These are phyloP conservation scores for Polypedilum vanderplanki DNA, from an alignment of 1,140 invertebrate species.

Conservation along the genomic window DNA sequence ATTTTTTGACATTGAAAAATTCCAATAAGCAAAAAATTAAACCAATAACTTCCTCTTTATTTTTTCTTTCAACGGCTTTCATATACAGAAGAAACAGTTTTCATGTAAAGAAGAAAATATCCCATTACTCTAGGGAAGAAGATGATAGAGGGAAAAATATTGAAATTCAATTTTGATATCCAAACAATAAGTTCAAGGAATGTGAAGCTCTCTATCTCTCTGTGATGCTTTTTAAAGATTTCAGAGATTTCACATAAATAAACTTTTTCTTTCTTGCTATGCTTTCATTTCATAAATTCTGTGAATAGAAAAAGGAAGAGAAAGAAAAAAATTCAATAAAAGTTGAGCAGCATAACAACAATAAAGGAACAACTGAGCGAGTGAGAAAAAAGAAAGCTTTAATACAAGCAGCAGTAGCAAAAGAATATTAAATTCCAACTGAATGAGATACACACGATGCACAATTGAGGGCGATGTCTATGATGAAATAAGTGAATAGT, in stretches of 20 bases:
- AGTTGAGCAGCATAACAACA: background rate
- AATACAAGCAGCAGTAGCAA: background rate
- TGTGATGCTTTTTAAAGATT: background rate
- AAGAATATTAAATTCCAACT: background rate
- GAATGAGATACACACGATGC: background rate
- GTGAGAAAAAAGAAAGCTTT: background rate
- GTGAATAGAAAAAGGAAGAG: background rate
- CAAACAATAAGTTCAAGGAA: background rate
- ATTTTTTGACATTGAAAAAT: too few species aligned
- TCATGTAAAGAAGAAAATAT: too few species aligned
- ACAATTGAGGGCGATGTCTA: too few species aligned
- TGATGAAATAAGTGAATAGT: too few species aligned
- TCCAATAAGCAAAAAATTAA: too few species aligned
- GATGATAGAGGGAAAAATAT: too few species aligned
- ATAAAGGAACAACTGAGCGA: too few species aligned
- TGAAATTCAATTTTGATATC: too few species aligned
- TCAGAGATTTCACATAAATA: constrained; percentile 1
- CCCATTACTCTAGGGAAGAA: too few species aligned
- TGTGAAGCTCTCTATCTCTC: background rate
- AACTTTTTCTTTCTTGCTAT: background rate
- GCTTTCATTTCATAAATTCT: background rate
- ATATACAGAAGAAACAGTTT: too few species aligned
- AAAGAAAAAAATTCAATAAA: background rate
- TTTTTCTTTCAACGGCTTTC: too few species aligned
- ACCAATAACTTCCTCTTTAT: too few species aligned